phyloP scores from a whole-genome alignment of 2,888 invertebrate species.

The Caenorhabditis panamensis region DNA sequence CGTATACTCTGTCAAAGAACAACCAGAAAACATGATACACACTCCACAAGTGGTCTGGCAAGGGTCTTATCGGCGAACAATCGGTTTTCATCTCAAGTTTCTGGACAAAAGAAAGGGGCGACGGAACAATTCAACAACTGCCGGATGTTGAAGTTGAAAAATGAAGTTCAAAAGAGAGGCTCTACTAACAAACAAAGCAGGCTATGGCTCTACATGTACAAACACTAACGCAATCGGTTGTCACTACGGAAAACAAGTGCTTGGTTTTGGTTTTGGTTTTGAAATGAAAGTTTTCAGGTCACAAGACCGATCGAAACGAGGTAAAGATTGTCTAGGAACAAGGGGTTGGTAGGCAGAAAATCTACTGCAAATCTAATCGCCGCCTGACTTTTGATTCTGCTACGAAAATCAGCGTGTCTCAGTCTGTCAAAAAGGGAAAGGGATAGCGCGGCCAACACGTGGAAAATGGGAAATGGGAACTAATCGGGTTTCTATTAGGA shows the following conservation, averaged over 20 bases:
- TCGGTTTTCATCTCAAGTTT: background rate
- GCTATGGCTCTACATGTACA: too few relatives aligned
- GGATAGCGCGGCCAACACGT: conserved; percentile 16
- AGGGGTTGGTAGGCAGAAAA: too few relatives aligned
- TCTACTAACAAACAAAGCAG: conserved; percentile 2
- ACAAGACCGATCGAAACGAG: too few relatives aligned
- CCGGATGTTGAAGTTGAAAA: too few relatives aligned
- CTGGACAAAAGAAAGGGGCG: background rate
- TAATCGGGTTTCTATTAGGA: too few relatives aligned
- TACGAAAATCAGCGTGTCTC: conserved; percentile 14
- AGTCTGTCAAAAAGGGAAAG: background rate
- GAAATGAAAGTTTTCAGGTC: too few relatives aligned
- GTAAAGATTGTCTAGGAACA: too few relatives aligned
- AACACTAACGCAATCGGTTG: too few relatives aligned
- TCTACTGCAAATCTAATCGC: background rate
- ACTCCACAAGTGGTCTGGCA: background rate
- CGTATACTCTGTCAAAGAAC: background rate
- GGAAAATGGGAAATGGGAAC: conserved; percentile 3
- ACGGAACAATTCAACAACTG: too few relatives aligned
- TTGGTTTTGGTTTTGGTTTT: too few relatives aligned
- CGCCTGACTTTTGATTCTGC: conserved; percentile 38
- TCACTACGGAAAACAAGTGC: too few relatives aligned
- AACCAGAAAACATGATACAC: conserved; percentile 1
- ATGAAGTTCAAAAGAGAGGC: background rate
- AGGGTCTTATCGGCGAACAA: background rate